Conservation (phyloP, 1,140 invertebrate genomes). For the Drosophila sp. region DNA sequence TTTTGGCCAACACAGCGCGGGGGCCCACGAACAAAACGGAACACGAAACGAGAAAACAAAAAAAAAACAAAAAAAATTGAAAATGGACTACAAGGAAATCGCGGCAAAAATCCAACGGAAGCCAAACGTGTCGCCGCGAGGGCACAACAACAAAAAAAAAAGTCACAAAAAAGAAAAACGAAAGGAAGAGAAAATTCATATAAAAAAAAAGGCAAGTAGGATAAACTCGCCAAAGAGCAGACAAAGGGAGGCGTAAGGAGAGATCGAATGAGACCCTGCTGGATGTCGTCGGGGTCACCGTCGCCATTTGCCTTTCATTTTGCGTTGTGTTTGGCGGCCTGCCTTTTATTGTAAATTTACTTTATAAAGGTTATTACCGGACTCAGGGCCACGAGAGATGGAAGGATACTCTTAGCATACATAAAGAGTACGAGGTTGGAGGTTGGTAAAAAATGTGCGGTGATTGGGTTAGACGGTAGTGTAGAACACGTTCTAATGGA, state of each 20-base stretch:
- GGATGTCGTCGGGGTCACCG: constrained; percentile 14
- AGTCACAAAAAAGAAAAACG: constrained; percentile 17
- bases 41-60: constrained; percentile 37
- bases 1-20: constrained; percentile 74
- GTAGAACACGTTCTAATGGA: too few relatives aligned
- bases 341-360: constrained; percentile 79
- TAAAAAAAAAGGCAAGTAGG: background rate
- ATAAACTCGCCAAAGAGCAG: constrained; percentile 26
- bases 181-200: background rate
- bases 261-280: background rate
- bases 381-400: constrained; percentile 1
- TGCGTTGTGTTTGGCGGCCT: constrained; percentile 25
- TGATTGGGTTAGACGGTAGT: background rate
- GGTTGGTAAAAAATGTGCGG: background rate
- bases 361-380: constrained; percentile 78
- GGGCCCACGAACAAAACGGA: constrained; percentile 44
- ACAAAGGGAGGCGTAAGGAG: background rate
- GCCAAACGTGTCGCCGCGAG: constrained; percentile 71
- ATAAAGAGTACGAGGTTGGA: too few relatives aligned
- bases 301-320: constrained; percentile 61
- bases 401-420: background rate
- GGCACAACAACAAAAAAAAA: constrained; percentile 48
- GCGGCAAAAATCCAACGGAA: constrained; percentile 74
- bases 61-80: constrained; percentile 17
- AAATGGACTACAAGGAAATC: constrained; percentile 63